Conservation (phyloP, 2,797 vertebrate genomes). For the Pseudopleuronectes americanus region DNA sequence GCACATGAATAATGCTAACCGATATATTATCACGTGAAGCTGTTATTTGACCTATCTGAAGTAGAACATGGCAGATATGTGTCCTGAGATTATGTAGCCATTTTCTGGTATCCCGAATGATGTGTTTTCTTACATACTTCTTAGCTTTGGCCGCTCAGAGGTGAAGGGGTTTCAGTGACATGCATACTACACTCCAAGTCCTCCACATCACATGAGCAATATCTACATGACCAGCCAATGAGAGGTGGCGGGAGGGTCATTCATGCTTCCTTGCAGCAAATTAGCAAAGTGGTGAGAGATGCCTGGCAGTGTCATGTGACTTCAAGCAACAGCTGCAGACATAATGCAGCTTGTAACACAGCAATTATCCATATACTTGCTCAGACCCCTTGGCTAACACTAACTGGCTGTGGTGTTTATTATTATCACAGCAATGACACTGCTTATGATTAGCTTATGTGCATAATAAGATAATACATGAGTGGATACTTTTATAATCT, state of each 20-base stretch:
- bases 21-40: neutral
- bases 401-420: neutral
- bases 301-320: slow-evolving; percentile 46
- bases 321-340: slow-evolving; percentile 48
- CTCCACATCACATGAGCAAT: slow-evolving; percentile 21
- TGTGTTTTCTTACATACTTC: neutral
- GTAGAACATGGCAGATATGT: neutral
- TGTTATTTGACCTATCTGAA: neutral
- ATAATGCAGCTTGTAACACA: slow-evolving; percentile 19
- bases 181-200: slow-evolving; percentile 2
- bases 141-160: slow-evolving; percentile 10
- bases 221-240: neutral
- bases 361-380: slow-evolving; percentile 7
- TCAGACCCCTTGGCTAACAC: neutral
- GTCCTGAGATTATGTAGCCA: neutral
- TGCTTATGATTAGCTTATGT: neutral
- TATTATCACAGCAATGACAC: neutral
- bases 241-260: slow-evolving; percentile 4
- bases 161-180: neutral
- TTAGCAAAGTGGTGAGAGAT: slow-evolving; percentile 60
- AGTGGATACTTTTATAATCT: too few relatives aligned
- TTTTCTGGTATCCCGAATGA: neutral
- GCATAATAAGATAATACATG: too few relatives aligned
- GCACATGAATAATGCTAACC: neutral
- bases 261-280: slow-evolving; percentile 28